These are phyloP conservation scores for Tromatobia lineatoria DNA, from an alignment of 2,888 invertebrate species.

Conservation along the genomic window DNA sequence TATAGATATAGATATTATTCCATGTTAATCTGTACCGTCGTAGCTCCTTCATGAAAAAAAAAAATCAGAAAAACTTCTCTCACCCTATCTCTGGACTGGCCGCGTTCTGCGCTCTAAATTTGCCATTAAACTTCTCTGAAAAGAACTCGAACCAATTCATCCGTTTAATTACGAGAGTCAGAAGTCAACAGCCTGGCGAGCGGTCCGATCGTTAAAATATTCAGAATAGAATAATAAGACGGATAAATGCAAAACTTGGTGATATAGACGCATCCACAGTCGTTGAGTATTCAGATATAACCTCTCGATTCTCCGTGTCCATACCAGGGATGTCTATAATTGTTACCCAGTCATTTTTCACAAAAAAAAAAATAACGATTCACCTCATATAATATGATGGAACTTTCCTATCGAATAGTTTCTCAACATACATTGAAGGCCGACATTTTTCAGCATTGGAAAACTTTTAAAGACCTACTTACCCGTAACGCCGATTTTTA, in stretches of 20 bases:
- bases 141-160: constrained; percentile 46
- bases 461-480: neutral
- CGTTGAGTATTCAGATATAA: neutral
- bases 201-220: constrained; percentile 33
- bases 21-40: constrained; percentile 23
- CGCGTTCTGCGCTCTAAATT: constrained; percentile 27
- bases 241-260: constrained; percentile 12
- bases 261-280: neutral
- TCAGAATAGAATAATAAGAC: constrained; percentile 22
- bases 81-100: constrained; percentile 2
- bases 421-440: neutral
- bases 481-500: neutral
- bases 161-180: constrained; percentile 45
- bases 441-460: neutral
- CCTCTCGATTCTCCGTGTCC: neutral
- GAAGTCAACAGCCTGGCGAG: constrained; percentile 2
- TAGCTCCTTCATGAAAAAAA: constrained; percentile 1
- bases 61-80: constrained; percentile 23
- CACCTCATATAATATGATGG: neutral
- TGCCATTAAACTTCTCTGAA: constrained; percentile 31
- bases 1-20: constrained; percentile 17
- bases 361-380: neutral
- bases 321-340: neutral
- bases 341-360: neutral
- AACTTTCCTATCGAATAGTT: neutral